Base-by-base conservation (phyloP, 2,113 vertebrate species). In the Oreotrochilus melanogaster region DNA sequence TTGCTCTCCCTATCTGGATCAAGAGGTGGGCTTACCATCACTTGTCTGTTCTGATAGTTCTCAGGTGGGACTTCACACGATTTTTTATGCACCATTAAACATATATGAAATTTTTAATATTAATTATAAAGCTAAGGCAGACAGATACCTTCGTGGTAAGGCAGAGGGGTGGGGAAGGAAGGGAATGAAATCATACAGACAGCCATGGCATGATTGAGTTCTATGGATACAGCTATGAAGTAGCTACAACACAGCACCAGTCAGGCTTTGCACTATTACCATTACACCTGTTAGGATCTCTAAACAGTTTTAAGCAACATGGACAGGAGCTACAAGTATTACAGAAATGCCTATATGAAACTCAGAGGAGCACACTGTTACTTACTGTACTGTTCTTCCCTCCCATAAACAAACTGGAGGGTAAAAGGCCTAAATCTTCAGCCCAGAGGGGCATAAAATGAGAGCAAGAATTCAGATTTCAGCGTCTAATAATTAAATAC, bases 1-100 rank as follows among this genome's bases (percentile, higher is more conserved):
- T 5, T 33, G 17, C 62, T 89, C 71, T 64, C 43, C 17, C 31
- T 62, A 33, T 19, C 43, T 74, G 65, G 25, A 85, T 33, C 57
- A 67, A 92, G 33, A 31, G 17, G 28, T 81, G 37, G 45, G 24
- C 24, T 70, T 70, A 76, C 60, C 47, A 58, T 13, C 43, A 78
- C 47, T 18, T 13, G 64, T 48, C 13, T 48, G 5, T 61, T 91
- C 51, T 50, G 22, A 78, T 6, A 22, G 30, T 11, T 78, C 54
- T 73, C 31, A n/a, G 0, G 1, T 50, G 42, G 27, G 18, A 27
- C 24, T 83, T 5, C 58, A 43, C 43, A 43, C 2, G 1, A 2
- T 35, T 57, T 60, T n/a, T 61, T 39, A 83, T 30, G 14, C 14
- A 47, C 64, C 8, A 8, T 21, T 24, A 86, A 88, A 82, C 1